Conservation (phyloP, 1,140 invertebrate genomes). For the Drepana arcuata region DNA sequence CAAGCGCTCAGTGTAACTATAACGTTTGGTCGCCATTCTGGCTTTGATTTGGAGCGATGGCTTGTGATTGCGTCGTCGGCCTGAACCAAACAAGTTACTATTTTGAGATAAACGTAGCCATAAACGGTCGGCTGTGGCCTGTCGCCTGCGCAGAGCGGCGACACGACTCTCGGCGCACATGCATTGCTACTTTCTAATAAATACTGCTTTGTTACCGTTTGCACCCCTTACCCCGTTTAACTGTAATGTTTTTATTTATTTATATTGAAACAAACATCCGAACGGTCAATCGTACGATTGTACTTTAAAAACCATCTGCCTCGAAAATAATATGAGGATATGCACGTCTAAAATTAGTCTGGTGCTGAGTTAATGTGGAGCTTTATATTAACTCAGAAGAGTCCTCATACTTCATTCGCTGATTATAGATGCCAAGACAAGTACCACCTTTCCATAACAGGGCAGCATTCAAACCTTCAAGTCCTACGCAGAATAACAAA, state of each 20-base stretch:
- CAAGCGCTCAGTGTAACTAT: no score
- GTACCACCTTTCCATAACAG: slow-evolving; percentile 16
- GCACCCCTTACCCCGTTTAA: no score
- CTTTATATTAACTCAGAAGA: no score
- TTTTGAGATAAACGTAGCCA: slow-evolving; percentile 64
- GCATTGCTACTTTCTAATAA: slow-evolving; percentile 47
- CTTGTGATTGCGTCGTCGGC: slow-evolving; percentile 51
- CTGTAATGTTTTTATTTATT: no score
- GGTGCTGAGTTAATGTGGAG: no score
- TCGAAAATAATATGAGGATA: no score
- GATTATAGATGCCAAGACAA: slow-evolving; percentile 10
- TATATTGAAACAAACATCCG: no score
- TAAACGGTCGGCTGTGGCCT: slow-evolving; percentile 49
- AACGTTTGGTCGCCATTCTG: slow-evolving; percentile 28
- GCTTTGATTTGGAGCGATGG: slow-evolving; percentile 48
- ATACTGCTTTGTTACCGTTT: slow-evolving; percentile 13
- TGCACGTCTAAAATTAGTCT: no score
- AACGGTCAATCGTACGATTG: no score
- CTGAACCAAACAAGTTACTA: slow-evolving; percentile 62
- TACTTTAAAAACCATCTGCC: no score
- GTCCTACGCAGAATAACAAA: slow-evolving; percentile 21
- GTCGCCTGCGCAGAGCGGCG: slow-evolving; percentile 28
- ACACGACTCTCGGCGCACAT: slow-evolving; percentile 20
- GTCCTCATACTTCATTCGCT: no score
- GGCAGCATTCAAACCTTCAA: slow-evolving; percentile 16